Evolutionary conservation across 2,888 invertebrate species (phyloP), one percentile per base, ranked within the genome.

Genomic region (Pyrochroa serraticornis): DNA sequence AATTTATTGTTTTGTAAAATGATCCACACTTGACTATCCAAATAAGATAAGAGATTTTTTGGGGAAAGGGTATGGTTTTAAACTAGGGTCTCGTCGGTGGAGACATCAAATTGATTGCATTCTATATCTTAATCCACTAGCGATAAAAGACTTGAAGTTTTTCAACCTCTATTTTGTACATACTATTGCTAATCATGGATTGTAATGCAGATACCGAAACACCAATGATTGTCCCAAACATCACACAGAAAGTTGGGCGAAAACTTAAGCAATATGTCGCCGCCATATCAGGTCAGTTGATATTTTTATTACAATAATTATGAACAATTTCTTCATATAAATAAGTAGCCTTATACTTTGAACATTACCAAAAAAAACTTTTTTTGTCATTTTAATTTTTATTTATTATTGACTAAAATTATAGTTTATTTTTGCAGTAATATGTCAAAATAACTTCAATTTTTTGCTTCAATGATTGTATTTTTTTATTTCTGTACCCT

Each of bases 251-350:
- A 22, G 12, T 52, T 7, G 52, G 58, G 3, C 41, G 47, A 54
- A 65, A 60, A 30, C 45, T 65, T 30, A 58, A 58, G 49, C 68
- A 68, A 43, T 68, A 68, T 34, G n/a, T 61, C 1, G 68, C 68
- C 1, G 59, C 67, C 37, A 62, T 61, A 41, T 63, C 66, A 51
- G 68, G 68, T 68, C 41, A 58, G 62, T 43, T 34, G 3, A 5
- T 30, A 3, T 0, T 44, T 14, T 46, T 9, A 3, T 35, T 33
- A 9, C 8, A 13, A 38, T 8, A 7, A 38, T 35, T 45, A 33
- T 6, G 12, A 33, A 31, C 33, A 7, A 35, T 14, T 34, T 34
- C 13, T 43, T 6, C 6, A 7, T 9, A 6, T 6, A 38, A 9
- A 9, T 38, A 7, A 38, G 6, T 38, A 7, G 6, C 9, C 6